Evolutionary conservation across 2,113 vertebrate species (phyloP).

Genomic region (Engraulis encrasicolus): DNA sequence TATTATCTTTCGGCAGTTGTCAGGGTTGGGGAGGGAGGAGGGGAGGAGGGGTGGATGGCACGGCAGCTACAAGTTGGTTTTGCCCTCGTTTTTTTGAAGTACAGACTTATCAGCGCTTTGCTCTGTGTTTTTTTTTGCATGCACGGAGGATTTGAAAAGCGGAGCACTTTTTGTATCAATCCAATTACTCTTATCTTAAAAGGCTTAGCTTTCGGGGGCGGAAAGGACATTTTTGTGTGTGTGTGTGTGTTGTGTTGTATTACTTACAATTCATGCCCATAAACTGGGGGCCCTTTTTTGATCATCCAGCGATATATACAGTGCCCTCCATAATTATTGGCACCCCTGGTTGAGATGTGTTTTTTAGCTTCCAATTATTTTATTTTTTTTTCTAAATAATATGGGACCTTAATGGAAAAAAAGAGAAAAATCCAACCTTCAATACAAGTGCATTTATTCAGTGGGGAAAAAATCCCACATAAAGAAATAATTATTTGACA

Average conservation of each 20-base stretch:
- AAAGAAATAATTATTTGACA: too few relatives aligned
- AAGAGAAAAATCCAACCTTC: too few relatives aligned
- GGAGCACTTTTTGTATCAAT: conserved; percentile 47
- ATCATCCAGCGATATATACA: conserved; percentile 27
- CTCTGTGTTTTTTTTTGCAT: too few relatives aligned
- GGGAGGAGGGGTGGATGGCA: too few relatives aligned
- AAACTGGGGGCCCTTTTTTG: conserved; percentile 32
- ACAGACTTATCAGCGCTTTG: conserved; percentile 35
- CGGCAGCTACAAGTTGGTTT: conserved; percentile 13
- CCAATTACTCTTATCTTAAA: conserved; percentile 58
- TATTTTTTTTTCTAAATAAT: too few relatives aligned
- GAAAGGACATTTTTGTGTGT: conserved; percentile 17
- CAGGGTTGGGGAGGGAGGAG: neutral
- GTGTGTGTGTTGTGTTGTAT: conserved; percentile 47
- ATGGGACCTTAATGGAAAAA: too few relatives aligned
- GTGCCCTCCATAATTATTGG: too few relatives aligned
- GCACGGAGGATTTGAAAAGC: conserved; percentile 27
- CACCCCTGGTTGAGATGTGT: too few relatives aligned
- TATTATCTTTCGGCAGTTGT: neutral
- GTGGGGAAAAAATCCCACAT: too few relatives aligned
- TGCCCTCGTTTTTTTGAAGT: conserved; percentile 9
- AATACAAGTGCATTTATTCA: too few relatives aligned
- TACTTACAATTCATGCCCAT: conserved; percentile 1
- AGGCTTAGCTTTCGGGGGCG: neutral
- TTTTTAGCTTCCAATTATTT: too few relatives aligned